These are phyloP conservation scores for Ischnus inquisitorius DNA, from an alignment of 2,888 invertebrate species.

Conservation along the genomic window DNA sequence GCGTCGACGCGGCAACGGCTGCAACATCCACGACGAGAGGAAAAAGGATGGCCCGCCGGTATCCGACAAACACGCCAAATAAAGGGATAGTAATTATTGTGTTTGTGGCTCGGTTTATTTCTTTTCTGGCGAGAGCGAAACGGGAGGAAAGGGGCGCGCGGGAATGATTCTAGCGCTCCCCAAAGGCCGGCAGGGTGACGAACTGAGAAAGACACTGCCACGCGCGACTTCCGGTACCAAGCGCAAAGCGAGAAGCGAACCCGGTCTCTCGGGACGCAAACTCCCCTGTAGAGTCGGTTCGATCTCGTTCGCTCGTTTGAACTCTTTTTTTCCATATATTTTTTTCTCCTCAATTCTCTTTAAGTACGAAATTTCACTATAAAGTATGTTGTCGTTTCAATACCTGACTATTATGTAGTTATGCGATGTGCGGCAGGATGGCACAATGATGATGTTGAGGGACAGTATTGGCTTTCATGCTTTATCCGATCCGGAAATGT, in stretches of 20 bases:
- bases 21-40: conserved; percentile 9
- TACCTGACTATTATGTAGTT: background rate
- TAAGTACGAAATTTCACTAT: background rate
- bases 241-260: background rate
- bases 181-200: background rate
- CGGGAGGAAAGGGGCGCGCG: background rate
- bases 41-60: conserved; percentile 14
- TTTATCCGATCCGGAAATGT: conserved; percentile 1
- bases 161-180: background rate
- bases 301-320: no score
- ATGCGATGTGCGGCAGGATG: background rate
- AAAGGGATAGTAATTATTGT: conserved; percentile 84
- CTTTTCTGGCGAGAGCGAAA: conserved; percentile 63
- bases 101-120: conserved; percentile 83
- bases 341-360: no score
- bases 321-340: no score
- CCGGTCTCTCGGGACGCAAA: background rate
- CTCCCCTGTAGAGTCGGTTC: no score
- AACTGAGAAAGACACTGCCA: conserved; percentile 14
- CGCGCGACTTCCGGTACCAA: conserved; percentile 7
- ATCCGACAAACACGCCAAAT: conserved; percentile 82
- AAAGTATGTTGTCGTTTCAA: background rate
- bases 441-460: background rate
- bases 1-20: background rate
- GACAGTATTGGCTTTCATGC: background rate